A percentile compares a stretch with the other conserved stretches of the same genome.
Evolutionary conservation across 2,888 invertebrate genomes (phyloP).

Genomic region (Oscheius onirici): DNA sequence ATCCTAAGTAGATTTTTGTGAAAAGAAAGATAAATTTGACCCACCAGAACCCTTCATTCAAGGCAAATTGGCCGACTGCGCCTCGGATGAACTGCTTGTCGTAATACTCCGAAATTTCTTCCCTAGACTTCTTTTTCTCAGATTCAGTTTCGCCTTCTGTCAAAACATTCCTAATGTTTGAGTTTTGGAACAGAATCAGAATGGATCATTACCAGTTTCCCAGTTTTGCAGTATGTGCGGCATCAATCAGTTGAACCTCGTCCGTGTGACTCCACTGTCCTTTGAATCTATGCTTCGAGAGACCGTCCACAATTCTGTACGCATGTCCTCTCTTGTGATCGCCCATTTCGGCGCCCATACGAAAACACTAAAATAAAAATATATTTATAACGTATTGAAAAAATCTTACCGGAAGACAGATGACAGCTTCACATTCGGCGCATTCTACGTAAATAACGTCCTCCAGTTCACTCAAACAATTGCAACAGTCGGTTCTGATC

Average conservation of each 20-base stretch:
- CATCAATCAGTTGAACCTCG: constrained; percentile 46
- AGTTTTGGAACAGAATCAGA: constrained; percentile 20
- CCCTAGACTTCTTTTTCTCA: neutral
- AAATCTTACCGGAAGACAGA: constrained; percentile 43
- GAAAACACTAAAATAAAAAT: constrained; percentile 56
- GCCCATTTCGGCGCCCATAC: constrained; percentile 58
- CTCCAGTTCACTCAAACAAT: neutral
- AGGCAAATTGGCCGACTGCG: constrained; percentile 56
- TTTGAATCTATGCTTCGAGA: neutral
- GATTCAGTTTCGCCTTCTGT: neutral
- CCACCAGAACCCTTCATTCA: constrained; percentile 43
- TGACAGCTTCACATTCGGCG: constrained; percentile 34
- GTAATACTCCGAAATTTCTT: constrained; percentile 49
- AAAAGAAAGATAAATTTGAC: neutral
- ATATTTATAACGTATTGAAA: neutral
- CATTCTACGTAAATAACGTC: constrained; percentile 38
- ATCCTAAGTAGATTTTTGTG: neutral
- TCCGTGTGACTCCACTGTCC: constrained; percentile 38
- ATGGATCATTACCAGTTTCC: constrained; percentile 49
- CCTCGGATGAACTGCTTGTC: constrained; percentile 56
- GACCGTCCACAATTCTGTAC: constrained; percentile 46
- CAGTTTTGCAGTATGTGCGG: constrained; percentile 52
- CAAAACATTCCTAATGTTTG: neutral
- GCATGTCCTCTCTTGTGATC: constrained; percentile 59
- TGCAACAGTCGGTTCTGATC: neutral